Conservation (phyloP, 2,113 vertebrate genomes). For the Peromyscus maniculatus region DNA sequence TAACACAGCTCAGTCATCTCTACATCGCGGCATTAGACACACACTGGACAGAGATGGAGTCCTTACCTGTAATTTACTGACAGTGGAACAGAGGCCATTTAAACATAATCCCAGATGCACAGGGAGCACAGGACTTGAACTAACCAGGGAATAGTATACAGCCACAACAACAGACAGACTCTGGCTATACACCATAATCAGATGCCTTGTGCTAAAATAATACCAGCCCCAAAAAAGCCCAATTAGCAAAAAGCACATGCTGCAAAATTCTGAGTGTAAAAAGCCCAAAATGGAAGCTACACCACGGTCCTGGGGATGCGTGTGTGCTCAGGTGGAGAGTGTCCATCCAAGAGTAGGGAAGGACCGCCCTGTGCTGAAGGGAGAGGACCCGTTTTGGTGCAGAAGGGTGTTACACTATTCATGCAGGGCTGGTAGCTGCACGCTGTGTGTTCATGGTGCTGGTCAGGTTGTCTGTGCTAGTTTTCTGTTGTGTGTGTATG, state of each 20-base stretch:
- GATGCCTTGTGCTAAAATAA: background rate
- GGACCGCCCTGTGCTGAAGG: rapidly evolving
- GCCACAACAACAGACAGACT: rapidly evolving
- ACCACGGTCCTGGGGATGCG: background rate
- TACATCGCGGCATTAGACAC: background rate
- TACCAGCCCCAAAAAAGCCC: background rate
- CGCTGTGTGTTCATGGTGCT: background rate
- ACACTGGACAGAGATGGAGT: background rate
- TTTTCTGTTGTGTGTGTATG: background rate
- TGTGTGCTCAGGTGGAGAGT: background rate
- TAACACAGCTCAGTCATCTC: background rate
- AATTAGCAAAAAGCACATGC: background rate
- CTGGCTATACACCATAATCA: rapidly evolving
- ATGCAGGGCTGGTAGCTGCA: background rate
- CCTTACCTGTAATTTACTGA: background rate
- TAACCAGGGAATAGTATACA: background rate
- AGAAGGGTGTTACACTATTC: rapidly evolving
- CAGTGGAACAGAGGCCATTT: background rate
- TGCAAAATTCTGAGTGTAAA: background rate
- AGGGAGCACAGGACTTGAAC: background rate
- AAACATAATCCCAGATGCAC: background rate
- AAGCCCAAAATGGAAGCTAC: background rate
- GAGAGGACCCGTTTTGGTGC: rapidly evolving
- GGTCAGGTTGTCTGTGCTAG: background rate
- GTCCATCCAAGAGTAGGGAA: background rate